Evolutionary conservation across 2,797 vertebrate species (phyloP).

Genomic region (Acridotheres tristis): DNA sequence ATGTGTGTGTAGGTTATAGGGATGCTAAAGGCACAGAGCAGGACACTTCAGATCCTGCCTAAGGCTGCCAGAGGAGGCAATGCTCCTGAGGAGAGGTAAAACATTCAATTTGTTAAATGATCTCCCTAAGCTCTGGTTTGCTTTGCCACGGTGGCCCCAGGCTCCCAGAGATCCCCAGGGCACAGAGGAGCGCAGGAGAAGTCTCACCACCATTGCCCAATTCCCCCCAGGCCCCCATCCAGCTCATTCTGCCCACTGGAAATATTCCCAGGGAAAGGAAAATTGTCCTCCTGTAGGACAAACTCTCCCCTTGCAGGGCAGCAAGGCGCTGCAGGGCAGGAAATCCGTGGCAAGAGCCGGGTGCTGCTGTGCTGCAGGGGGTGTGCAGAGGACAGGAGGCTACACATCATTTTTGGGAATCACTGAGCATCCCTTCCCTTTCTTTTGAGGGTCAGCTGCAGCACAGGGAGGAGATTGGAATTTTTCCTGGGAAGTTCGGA

Average conservation of each 20-base stretch:
- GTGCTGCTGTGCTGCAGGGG: background rate
- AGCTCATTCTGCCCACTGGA: background rate
- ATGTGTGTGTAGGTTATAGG: background rate
- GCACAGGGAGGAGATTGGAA: background rate
- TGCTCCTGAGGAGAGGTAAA: background rate
- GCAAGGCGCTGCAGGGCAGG: background rate
- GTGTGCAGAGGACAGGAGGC: background rate
- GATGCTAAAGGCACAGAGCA: background rate
- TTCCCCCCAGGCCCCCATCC: background rate
- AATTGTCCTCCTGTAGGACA: background rate
- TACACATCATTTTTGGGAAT: background rate
- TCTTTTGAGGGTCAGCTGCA: background rate
- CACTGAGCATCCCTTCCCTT: background rate
- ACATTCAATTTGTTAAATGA: background rate
- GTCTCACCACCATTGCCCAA: background rate
- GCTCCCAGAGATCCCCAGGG: background rate
- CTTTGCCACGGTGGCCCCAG: background rate
- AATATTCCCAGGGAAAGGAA: background rate
- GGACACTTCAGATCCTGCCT: background rate
- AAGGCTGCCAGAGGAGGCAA: background rate
- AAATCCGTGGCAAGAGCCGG: rapidly evolving
- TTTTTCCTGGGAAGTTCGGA: background rate
- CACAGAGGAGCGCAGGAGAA: background rate
- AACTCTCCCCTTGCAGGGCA: background rate
- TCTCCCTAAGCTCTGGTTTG: background rate